phyloP scores from a whole-genome alignment of 2,113 vertebrate genomes.

The Peromyscus leucopus region DNA sequence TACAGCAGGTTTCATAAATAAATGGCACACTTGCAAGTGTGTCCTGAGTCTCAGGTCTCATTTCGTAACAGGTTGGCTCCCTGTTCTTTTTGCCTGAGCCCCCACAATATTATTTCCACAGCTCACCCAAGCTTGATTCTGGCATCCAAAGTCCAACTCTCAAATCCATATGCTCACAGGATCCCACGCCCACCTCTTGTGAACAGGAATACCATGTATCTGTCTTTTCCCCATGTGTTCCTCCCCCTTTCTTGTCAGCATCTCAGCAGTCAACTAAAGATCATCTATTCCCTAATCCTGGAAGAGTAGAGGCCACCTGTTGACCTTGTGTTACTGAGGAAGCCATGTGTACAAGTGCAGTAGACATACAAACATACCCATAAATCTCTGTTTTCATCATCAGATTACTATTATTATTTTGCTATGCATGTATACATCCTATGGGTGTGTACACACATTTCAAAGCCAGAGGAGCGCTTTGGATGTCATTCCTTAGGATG shows the following conservation, averaged over 20 bases:
- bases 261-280: not conserved
- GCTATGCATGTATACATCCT: not conserved
- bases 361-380: rapidly evolving
- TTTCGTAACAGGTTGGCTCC: not conserved
- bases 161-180: rapidly evolving
- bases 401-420: not conserved
- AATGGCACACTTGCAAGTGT: not conserved
- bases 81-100: rapidly evolving
- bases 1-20: not conserved
- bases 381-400: not conserved
- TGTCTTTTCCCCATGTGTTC: rapidly evolving
- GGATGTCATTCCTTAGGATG: not conserved
- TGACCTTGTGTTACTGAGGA: rapidly evolving
- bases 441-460: too few relatives aligned
- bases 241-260: too few relatives aligned
- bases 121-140: not conserved
- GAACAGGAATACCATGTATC: rapidly evolving
- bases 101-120: rapidly evolving
- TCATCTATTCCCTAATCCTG: too few relatives aligned
- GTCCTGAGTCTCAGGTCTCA: not conserved
- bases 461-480: not conserved
- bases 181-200: not conserved
- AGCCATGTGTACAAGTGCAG: rapidly evolving
- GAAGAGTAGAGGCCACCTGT: not conserved
- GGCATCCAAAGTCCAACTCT: not conserved